Base-by-base conservation (phyloP, 1,140 invertebrate genomes). In the Halotydeus destructor region DNA sequence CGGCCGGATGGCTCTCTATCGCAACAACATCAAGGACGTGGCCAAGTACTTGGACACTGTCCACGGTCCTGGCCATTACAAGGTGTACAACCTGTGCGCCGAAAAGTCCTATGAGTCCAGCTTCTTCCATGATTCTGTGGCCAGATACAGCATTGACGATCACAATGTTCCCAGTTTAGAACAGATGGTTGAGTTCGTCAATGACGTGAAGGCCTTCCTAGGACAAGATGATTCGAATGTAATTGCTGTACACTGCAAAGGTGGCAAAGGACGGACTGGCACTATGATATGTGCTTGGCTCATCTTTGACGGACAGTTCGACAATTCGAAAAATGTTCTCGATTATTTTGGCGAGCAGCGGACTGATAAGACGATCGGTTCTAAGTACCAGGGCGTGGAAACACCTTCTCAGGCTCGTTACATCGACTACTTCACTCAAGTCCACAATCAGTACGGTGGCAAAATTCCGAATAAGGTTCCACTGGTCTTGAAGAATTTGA, bases 201-300 rank as follows among this genome's bases (percentile, higher is more conserved):
- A 59, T 28, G 59, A 60, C 54, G 67, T 65, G 8, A 53, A 59
- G 22, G 53, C 59, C 21, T 73, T 67, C 59, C 57, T 72, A 50
- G 52, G 56, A 14, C 51, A 53, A 8, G 60, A 72, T 52, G 57
- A 61, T 3, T 31, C 52, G 14, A 69, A 73, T 51, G 60, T 73
- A 1, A 67, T 73, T 28, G 70, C 69, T 11, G 67, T 73, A 23
- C 70, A 73, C 50, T 73, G 70, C 52, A 73, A 73, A 55, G 70
- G 70, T 18, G 70, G 70, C 3, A 73, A 73, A 52, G 66, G 67
- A 2, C 54, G 68, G 21, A 70, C 68, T 16, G 67, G 68, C 19
- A 68, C 66, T n/a, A 66, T 70, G 59, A 65, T 70, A 22, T 69
- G 66, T 52, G 58, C 62, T 5, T 68, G 64, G 60, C 55, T 70